Percentiles rank a stretch among this genome's conserved stretches.
phyloP scores from a whole-genome alignment of 2,113 vertebrate genomes.

The rat (Rattus norvegicus) region DNA sequence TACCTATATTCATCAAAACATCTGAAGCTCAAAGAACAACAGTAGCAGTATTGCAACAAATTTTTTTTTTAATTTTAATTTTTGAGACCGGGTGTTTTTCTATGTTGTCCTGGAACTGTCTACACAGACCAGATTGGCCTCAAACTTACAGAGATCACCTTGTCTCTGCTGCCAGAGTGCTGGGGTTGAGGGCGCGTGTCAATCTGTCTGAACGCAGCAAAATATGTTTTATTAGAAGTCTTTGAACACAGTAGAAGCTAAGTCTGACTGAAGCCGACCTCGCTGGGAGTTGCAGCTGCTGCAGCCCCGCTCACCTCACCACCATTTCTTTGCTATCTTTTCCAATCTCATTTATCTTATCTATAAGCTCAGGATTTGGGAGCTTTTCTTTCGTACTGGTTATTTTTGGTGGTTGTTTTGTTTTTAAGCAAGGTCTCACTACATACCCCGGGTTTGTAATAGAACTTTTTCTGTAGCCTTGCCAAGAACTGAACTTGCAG shows the following conservation, averaged over 20 bases:
- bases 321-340: neutral
- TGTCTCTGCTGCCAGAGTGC: neutral
- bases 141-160: neutral
- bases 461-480: neutral
- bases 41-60: conserved; percentile 5
- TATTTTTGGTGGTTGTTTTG: neutral
- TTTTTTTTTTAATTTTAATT: neutral
- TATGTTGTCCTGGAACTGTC: neutral
- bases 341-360: neutral
- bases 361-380: neutral
- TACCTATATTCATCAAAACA: neutral
- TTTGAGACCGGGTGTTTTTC: neutral
- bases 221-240: conserved; percentile 15
- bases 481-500: neutral
- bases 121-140: neutral
- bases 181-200: neutral
- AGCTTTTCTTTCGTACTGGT: neutral
- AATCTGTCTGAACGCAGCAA: neutral
- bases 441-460: neutral
- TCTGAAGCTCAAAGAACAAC: conserved; percentile 37
- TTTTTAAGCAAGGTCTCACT: neutral
- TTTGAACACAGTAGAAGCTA: neutral
- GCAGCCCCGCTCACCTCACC: neutral
- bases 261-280: neutral
- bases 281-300: neutral